Base-by-base conservation (phyloP, 2,888 invertebrate genomes). In the Melanostoma scalare region DNA sequence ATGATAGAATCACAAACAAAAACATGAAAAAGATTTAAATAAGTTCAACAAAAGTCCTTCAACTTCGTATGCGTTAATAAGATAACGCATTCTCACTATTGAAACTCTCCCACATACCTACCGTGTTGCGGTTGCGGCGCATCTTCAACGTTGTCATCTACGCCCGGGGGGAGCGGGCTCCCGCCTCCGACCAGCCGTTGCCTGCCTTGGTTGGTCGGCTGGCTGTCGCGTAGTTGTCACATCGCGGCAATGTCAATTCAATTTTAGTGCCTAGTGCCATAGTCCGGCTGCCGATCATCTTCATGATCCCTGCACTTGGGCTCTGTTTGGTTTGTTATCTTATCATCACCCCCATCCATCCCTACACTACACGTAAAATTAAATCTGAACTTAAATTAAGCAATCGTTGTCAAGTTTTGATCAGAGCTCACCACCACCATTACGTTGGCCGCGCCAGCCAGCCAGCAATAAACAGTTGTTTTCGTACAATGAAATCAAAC, bases 1-100 rank as follows among this genome's bases (percentile, higher is more conserved):
- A 31, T 31, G 31, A 6, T 50, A 31, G 3, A 50, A 31, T 8
- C 31, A 8, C 30, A 50, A n/a, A 38, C 52, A 60, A 53, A 42
- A 65, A 31, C 33, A 55, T 53, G 9, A 63, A 56, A 38, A 53
- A 61, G 9, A 56, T 55, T 38, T 10, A 40, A 75, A 71, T 71
- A 80, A 80, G 80, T 80, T 80, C 75, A 80, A 80, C 71, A 75
- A 80, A 75, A 80, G 80, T 80, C 80, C 80, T 80, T 80, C 80
- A 75, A 80, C 80, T 80, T 80, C 69, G 52, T 65, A 80, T 80
- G 73, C 74, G 63, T 75, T 80, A 75, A 65, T 75, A 65, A 75
- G 74, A 80, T 75, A 80, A 72, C 80, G 71, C 69, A 71, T 67
- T 71, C 42, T 20, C 56, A 50, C 74, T 31, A 20, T 20, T 20